Evolutionary conservation across 2,888 invertebrate species (phyloP).

Genomic region (Balanococcus diminutus): DNA sequence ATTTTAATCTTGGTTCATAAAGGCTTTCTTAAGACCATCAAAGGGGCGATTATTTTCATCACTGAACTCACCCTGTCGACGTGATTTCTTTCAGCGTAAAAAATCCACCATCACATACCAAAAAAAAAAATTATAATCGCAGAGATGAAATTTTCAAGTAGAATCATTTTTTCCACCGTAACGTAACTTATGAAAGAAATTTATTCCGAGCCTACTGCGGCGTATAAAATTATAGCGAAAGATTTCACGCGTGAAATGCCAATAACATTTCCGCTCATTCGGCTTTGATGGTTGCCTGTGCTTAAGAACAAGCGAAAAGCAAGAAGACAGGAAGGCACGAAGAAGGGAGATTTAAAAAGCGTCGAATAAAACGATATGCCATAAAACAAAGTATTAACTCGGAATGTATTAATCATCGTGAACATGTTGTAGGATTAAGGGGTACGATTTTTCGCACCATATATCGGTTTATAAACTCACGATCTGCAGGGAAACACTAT

Average conservation of each 20-base stretch:
- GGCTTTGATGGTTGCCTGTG: not conserved
- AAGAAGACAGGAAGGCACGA: not conserved
- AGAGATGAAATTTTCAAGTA: not conserved
- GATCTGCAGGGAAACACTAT: not conserved
- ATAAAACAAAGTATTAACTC: constrained; percentile 5
- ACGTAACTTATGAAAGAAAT: not conserved
- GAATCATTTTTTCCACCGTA: not conserved
- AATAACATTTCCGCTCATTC: constrained; percentile 5
- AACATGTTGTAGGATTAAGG: not conserved
- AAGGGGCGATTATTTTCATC: too few relatives aligned
- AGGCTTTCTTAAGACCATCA: too few relatives aligned
- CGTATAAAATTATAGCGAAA: not conserved
- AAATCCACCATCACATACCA: too few relatives aligned
- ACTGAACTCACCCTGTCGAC: too few relatives aligned
- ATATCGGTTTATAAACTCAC: not conserved
- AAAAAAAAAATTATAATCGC: not conserved
- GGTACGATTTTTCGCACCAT: not conserved
- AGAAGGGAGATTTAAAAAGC: not conserved
- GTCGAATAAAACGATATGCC: constrained; percentile 5
- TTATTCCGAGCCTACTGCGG: not conserved
- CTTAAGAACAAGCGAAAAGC: not conserved
- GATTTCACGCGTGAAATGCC: not conserved
- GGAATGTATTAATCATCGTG: not conserved
- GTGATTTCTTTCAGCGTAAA: too few relatives aligned
- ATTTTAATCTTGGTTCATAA: too few relatives aligned